Conservation (phyloP, 2,797 vertebrate genomes). For the Cyprinodon diabolis region DNA sequence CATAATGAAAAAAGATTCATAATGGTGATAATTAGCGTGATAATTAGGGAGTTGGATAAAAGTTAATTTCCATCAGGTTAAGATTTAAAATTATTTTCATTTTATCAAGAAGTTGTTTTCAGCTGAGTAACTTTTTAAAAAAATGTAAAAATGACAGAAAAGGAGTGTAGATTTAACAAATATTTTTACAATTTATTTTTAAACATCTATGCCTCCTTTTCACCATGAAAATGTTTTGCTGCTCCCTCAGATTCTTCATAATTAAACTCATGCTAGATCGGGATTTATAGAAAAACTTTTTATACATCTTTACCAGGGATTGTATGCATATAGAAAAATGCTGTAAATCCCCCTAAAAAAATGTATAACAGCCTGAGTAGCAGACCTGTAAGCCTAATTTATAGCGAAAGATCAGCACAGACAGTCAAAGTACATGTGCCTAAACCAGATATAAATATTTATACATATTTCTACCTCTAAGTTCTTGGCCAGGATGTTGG, state of each 20-base stretch:
- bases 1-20: no score
- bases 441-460: constrained; percentile 9
- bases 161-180: neutral
- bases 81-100: no score
- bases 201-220: neutral
- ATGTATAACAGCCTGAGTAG: constrained; percentile 46
- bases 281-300: neutral
- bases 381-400: constrained; percentile 17
- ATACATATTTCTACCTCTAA: constrained; percentile 53
- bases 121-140: neutral
- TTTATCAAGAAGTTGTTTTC: no score
- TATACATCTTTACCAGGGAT: neutral
- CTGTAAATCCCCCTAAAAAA: constrained; percentile 27
- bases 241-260: neutral
- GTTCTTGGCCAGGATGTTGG: constrained; percentile 12
- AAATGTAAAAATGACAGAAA: neutral
- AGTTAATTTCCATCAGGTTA: no score
- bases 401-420: neutral
- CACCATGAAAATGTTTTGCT: neutral
- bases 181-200: neutral
- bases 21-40: no score
- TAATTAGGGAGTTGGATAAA: no score
- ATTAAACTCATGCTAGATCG: neutral
- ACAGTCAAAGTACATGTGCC: constrained; percentile 1
- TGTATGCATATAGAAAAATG: constrained; percentile 32